Evolutionary conservation across 2,888 invertebrate genomes (phyloP).

Genomic region (Panzeria rudis): DNA sequence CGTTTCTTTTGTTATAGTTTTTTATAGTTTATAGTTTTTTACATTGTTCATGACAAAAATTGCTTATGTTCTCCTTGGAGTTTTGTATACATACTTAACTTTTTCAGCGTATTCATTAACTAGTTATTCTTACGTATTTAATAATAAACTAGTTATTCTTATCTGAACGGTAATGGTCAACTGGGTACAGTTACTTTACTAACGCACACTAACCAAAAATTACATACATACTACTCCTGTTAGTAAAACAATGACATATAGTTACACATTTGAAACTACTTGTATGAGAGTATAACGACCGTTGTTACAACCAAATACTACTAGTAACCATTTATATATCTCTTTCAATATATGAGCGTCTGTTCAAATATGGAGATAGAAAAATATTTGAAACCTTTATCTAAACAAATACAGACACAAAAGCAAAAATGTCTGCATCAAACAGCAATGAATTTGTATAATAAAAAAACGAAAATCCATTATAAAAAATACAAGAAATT

Average conservation of each 20-base stretch:
- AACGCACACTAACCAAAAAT: background rate
- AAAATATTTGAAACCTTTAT: conserved; percentile 69
- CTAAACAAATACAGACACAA: conserved; percentile 65
- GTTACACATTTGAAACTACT: conserved; percentile 7
- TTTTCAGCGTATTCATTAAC: no score
- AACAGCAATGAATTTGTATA: conserved; percentile 66
- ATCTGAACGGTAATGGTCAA: no score
- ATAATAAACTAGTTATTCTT: no score
- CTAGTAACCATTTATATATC: conserved; percentile 29
- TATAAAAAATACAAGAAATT: background rate
- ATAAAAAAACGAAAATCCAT: conserved; percentile 8
- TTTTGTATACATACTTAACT: no score
- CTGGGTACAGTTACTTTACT: conserved; percentile 5
- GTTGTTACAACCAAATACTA: conserved; percentile 15
- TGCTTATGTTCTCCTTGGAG: no score
- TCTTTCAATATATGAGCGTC: background rate
- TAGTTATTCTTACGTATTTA: no score
- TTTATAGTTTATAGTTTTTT: no score
- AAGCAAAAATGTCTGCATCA: conserved; percentile 69
- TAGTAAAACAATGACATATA: conserved; percentile 20
- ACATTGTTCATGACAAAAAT: no score
- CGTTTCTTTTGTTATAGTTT: no score
- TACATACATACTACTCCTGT: background rate
- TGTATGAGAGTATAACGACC: conserved; percentile 8
- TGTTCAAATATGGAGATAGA: conserved; percentile 27